These are phyloP conservation scores for Stegodyphus mimosarum DNA, from an alignment of 1,140 invertebrate species.

Conservation along the genomic window DNA sequence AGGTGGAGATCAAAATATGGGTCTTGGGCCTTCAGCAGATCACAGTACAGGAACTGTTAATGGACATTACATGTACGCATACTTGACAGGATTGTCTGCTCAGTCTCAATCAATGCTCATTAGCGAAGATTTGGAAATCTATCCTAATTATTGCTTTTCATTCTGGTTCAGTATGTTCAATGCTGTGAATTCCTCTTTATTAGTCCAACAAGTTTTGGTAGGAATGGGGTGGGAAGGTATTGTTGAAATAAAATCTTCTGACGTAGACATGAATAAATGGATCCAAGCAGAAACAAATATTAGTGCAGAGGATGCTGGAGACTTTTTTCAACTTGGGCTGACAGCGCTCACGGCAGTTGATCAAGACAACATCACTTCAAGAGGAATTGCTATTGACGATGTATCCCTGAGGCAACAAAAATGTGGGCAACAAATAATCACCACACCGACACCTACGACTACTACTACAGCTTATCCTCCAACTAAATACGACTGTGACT, in stretches of 20 bases:
- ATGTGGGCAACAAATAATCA: conserved; percentile 20
- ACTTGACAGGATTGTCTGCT: conserved; percentile 12
- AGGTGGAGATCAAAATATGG: conserved; percentile 34
- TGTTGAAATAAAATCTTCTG: conserved; percentile 12
- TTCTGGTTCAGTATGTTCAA: conserved; percentile 58
- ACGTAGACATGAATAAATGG: conserved; percentile 38
- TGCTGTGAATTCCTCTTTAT: conserved; percentile 28
- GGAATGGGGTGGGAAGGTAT: conserved; percentile 43
- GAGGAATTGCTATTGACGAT: conserved; percentile 62
- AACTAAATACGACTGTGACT: conserved; percentile 48
- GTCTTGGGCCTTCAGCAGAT: conserved; percentile 57
- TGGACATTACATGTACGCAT: conserved; percentile 62
- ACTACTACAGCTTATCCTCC: conserved; percentile 27
- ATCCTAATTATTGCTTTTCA: conserved; percentile 31
- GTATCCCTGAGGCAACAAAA: conserved; percentile 8
- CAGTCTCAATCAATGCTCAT: conserved; percentile 33
- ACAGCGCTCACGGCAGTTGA: not conserved
- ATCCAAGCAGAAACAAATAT: conserved; percentile 47
- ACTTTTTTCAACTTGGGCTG: conserved; percentile 54
- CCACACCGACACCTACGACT: conserved; percentile 20
- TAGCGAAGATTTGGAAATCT: conserved; percentile 57
- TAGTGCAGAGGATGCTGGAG: conserved; percentile 15
- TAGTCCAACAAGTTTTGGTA: conserved; percentile 23
- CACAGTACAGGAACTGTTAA: conserved; percentile 36
- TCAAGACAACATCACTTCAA: conserved; percentile 36